These are phyloP conservation scores for Gulo gulo DNA, from an alignment of 2,113 vertebrate species.

Conservation along the genomic window DNA sequence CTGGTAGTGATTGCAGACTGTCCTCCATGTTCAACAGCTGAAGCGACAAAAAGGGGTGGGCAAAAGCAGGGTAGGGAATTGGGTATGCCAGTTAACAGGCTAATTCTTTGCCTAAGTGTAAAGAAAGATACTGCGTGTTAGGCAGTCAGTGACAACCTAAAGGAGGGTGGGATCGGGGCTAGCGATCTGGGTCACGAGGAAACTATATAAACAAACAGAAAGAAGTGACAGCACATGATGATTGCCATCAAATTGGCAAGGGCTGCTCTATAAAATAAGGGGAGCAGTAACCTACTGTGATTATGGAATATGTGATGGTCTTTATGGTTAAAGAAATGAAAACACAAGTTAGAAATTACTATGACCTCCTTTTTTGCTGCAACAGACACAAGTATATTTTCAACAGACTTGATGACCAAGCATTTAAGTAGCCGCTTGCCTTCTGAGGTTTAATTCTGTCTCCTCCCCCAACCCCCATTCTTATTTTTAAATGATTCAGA, in stretches of 20 bases:
- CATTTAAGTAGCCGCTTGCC: not conserved
- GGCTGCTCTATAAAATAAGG: not conserved
- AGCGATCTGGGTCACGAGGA: not conserved
- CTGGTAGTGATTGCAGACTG: not conserved
- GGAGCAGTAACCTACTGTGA: not conserved
- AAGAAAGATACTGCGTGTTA: not conserved
- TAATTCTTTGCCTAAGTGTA: not conserved
- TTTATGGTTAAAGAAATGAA: slow-evolving; percentile 11
- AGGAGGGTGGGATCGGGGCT: not conserved
- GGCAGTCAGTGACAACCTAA: not conserved
- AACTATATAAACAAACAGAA: not conserved
- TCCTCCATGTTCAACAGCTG: not conserved
- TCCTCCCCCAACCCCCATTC: not conserved
- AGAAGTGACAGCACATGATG: not conserved
- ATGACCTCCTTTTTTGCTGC: not conserved
- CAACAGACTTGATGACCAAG: not conserved
- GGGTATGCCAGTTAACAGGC: not conserved
- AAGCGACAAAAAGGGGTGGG: not conserved
- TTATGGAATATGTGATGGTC: not conserved
- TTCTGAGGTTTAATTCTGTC: not conserved
- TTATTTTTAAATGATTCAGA: not conserved
- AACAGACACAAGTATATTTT: slow-evolving; percentile 28
- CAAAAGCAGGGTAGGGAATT: not conserved
- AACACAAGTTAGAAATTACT: not conserved
- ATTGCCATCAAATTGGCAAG: not conserved